Evolutionary conservation across 2,113 vertebrate genomes (phyloP).

Genomic region (Felis chaus): DNA sequence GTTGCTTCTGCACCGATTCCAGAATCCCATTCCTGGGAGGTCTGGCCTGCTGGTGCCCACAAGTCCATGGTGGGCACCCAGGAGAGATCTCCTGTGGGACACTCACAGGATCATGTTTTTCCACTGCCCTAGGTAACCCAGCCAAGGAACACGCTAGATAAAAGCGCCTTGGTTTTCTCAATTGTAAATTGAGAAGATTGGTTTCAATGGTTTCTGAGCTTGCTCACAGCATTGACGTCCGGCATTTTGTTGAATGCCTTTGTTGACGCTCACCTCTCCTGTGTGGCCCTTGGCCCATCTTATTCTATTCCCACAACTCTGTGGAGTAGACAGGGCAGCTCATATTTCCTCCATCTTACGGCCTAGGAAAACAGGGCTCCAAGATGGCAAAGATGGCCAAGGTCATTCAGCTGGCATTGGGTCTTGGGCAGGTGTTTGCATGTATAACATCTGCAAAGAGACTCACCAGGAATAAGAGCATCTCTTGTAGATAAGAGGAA

Average conservation of each 20-base stretch:
- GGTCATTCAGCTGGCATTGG: background rate
- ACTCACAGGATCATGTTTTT: conserved; percentile 41
- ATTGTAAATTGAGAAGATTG: conserved; percentile 61
- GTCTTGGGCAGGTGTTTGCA: background rate
- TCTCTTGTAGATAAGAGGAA: background rate
- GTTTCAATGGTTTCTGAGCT: conserved; percentile 46
- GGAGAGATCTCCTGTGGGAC: conserved; percentile 56
- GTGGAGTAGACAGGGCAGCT: background rate
- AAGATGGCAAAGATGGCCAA: background rate
- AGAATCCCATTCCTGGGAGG: conserved; percentile 68
- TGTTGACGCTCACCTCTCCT: background rate
- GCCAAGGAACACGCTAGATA: conserved; percentile 38
- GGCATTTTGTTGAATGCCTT: background rate
- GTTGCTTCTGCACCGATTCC: conserved; percentile 31
- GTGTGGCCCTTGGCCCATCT: conserved; percentile 44
- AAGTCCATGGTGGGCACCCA: conserved; percentile 32
- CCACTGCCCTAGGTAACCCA: background rate
- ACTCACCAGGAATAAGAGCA: background rate
- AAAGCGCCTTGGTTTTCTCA: background rate
- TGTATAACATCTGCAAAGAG: background rate
- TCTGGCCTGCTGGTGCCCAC: conserved; percentile 51
- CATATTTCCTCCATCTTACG: background rate
- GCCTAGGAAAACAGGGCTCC: conserved; percentile 1
- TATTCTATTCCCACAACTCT: background rate
- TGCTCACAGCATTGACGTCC: background rate